A percentile compares a stretch with the other conserved stretches of the same genome.
Conservation (phyloP, 2,888 invertebrate species). For the Trissolcus brochymenae region DNA sequence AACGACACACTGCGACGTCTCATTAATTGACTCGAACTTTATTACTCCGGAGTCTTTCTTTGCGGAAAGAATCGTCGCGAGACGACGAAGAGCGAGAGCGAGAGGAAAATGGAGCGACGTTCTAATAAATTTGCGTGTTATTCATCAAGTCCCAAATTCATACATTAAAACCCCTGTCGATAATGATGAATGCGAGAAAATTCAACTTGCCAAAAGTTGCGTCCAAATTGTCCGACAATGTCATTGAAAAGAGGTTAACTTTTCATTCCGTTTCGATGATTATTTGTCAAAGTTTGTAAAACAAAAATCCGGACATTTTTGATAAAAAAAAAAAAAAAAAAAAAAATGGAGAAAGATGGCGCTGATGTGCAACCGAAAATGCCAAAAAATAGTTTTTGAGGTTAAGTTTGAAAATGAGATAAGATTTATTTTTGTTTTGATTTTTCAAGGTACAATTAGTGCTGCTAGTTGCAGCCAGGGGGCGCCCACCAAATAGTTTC, state of each 20-base stretch:
- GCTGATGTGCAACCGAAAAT: too few relatives aligned
- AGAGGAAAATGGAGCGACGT: constrained; percentile 40
- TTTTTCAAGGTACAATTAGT: too few relatives aligned
- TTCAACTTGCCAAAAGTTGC: too few relatives aligned
- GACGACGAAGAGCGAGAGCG: constrained; percentile 31
- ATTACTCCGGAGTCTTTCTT: constrained; percentile 64
- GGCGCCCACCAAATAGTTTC: neutral
- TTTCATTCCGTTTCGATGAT: too few relatives aligned
- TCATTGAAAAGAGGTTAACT: neutral
- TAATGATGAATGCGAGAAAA: constrained; percentile 23
- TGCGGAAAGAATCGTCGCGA: constrained; percentile 61
- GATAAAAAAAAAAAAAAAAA: too few relatives aligned
- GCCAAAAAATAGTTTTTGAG: too few relatives aligned
- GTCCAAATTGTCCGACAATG: constrained; percentile 10
- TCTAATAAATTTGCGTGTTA: constrained; percentile 60
- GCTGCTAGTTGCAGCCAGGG: too few relatives aligned
- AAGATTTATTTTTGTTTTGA: too few relatives aligned
- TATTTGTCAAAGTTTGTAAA: too few relatives aligned
- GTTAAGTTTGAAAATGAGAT: too few relatives aligned
- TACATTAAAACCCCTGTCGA: constrained; percentile 37
- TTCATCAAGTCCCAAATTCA: constrained; percentile 39
- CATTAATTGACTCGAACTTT: constrained; percentile 73
- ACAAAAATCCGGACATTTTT: too few relatives aligned
- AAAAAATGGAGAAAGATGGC: too few relatives aligned
- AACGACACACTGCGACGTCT: constrained; percentile 67